Base-by-base conservation (phyloP, 64 coral and sea anemone genomes). In the Montipora cactus region DNA sequence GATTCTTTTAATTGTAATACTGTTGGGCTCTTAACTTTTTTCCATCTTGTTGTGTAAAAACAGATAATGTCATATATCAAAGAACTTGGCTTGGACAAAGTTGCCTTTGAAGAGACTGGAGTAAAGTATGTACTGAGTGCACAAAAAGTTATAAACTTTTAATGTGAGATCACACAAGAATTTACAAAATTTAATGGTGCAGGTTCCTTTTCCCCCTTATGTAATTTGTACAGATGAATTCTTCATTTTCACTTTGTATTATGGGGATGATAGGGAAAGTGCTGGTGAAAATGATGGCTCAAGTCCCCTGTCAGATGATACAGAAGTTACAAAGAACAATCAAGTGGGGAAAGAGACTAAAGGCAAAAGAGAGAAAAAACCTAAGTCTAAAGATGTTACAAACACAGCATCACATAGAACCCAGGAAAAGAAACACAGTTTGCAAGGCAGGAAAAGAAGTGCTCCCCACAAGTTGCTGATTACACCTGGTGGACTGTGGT, bases 401-500 rank as follows among this genome's bases (percentile, higher is more conserved):
- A 50, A 74, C 14, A 12, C 66, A 2, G 89, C 77, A 22, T 20
- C 72, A 80, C 70, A 74, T 37, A n/a, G 84, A 45, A 0, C 11
- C 72, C 47, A 68, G 52, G 52, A 46, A 47, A 87, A 5, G 47
- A 66, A 57, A 10, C 45, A 82, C 11, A 52, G 48, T 59, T 49
- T 87, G 14, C 25, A 37, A n/a, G 18, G 51, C 15, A 79, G 37
- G 55, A 79, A 49, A 84, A 12, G 47, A 19, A 23, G 44, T 7
- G 22, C 68, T 18, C 61, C 77, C 6, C 77, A 75, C 4, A 99
- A 90, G 59, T 37, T 99, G 14, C 66, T 96, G 3, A 61, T 99
- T 50, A 67, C 71, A 76, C 89, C 95, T 87, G 92, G 92, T 69
- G 95, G 95, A 14, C 90, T 81, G 28, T 99, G 98, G 98, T 99